Percentiles rank a stretch among this genome's conserved stretches.
Conservation (phyloP, 1,140 invertebrate species). For the Solen grandis region DNA sequence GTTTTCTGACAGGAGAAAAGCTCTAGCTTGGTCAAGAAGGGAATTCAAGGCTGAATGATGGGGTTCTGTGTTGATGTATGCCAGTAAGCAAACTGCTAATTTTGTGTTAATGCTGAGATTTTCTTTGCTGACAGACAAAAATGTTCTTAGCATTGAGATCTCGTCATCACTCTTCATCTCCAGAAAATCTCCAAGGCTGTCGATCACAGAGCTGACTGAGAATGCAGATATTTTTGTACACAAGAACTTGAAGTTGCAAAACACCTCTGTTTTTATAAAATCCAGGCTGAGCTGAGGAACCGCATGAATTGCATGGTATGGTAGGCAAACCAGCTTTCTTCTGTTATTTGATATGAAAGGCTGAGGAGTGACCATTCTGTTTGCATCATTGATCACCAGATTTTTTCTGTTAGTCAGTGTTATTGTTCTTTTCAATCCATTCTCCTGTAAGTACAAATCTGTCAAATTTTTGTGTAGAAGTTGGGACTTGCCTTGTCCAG, state of each 20-base stretch:
- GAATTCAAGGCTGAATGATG: constrained; percentile 47
- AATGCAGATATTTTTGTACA: constrained; percentile 61
- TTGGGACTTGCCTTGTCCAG: constrained; percentile 81
- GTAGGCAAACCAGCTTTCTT: constrained; percentile 70
- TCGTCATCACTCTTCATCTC: constrained; percentile 65
- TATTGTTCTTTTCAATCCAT: constrained; percentile 65
- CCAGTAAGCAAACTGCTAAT: constrained; percentile 65
- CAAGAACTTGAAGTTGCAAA: constrained; percentile 70
- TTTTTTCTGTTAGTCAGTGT: constrained; percentile 64
- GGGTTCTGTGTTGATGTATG: constrained; percentile 48
- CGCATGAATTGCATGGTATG: constrained; percentile 66
- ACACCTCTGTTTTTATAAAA: constrained; percentile 61
- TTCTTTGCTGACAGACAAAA: constrained; percentile 55
- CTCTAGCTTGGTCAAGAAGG: constrained; percentile 56
- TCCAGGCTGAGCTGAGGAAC: constrained; percentile 42
- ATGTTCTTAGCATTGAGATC: constrained; percentile 56
- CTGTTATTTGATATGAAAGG: constrained; percentile 59
- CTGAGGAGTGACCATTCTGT: constrained; percentile 73
- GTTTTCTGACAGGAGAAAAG: constrained; percentile 41
- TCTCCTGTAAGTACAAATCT: constrained; percentile 66
- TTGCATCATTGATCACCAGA: constrained; percentile 65
- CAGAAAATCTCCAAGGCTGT: constrained; percentile 62
- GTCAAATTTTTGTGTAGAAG: constrained; percentile 65
- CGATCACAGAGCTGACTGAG: constrained; percentile 55
- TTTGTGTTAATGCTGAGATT: constrained; percentile 38